Evolutionary conservation across 2,113 vertebrate genomes (phyloP).

Genomic region (Rhinopomastus cyanomelas): DNA sequence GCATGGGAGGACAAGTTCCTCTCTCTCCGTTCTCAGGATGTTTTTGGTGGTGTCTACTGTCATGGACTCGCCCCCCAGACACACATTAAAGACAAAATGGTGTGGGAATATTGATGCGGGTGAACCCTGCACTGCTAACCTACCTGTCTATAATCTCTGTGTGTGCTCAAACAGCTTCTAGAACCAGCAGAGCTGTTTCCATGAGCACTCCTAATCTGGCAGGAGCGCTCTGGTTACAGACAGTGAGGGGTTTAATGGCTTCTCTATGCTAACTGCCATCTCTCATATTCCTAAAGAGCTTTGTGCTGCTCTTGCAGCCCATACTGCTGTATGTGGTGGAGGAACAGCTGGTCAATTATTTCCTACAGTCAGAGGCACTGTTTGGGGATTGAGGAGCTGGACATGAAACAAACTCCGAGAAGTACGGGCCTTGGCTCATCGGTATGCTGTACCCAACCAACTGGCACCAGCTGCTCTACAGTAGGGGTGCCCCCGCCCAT

Average conservation of each 20-base stretch:
- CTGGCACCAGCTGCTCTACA: neutral
- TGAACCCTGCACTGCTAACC: neutral
- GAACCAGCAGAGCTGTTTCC: neutral
- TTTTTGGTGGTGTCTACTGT: neutral
- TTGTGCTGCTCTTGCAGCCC: neutral
- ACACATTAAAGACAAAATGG: neutral
- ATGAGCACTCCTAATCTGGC: neutral
- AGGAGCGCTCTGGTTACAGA: rapidly evolving
- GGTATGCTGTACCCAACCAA: neutral
- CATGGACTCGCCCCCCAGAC: neutral
- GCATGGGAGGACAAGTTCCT: rapidly evolving
- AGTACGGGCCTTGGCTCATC: neutral
- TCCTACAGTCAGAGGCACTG: neutral
- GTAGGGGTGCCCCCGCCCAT: neutral
- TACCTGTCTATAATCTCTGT: neutral
- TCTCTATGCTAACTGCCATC: neutral
- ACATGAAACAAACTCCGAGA: neutral
- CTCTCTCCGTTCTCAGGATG: neutral
- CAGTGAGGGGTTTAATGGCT: neutral
- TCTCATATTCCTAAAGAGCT: neutral
- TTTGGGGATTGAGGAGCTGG: neutral
- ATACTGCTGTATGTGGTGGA: neutral
- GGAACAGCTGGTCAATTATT: constrained; percentile 29
- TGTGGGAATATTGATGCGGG: neutral
- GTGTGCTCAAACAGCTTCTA: neutral